These are phyloP conservation scores for Poecile atricapillus DNA, from an alignment of 2,113 vertebrate species.

Conservation along the genomic window DNA sequence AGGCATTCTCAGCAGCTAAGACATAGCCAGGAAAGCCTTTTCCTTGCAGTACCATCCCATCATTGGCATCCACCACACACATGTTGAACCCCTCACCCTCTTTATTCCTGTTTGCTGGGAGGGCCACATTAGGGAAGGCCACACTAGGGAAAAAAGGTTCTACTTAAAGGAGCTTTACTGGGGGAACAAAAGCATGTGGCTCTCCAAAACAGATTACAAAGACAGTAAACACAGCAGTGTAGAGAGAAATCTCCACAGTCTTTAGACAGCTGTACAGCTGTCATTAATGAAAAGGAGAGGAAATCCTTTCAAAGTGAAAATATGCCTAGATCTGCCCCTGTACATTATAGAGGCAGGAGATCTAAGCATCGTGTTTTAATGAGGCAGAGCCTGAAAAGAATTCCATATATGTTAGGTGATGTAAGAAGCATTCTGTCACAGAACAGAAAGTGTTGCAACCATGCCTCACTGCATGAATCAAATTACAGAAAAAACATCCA, in stretches of 20 bases:
- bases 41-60: not conserved
- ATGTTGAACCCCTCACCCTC: not conserved
- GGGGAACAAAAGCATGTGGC: not conserved
- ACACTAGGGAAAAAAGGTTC: not conserved
- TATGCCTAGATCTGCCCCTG: constrained; percentile 36
- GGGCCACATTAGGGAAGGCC: not conserved
- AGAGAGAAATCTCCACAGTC: not conserved
- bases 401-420: constrained; percentile 44
- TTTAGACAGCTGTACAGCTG: constrained; percentile 21
- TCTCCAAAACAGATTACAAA: not conserved
- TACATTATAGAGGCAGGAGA: constrained; percentile 15
- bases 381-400: constrained; percentile 34
- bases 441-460: constrained; percentile 42
- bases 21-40: not conserved
- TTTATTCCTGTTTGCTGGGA: not conserved
- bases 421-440: constrained; percentile 31
- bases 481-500: constrained; percentile 2
- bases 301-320: constrained; percentile 50
- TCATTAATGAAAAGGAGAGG: constrained; percentile 43
- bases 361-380: constrained; percentile 33
- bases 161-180: not conserved
- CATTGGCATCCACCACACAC: not conserved
- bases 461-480: not conserved
- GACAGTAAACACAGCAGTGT: not conserved
- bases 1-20: not conserved